Evolutionary conservation across 2,113 vertebrate species (phyloP).

Genomic region (Apeltes quadracus): DNA sequence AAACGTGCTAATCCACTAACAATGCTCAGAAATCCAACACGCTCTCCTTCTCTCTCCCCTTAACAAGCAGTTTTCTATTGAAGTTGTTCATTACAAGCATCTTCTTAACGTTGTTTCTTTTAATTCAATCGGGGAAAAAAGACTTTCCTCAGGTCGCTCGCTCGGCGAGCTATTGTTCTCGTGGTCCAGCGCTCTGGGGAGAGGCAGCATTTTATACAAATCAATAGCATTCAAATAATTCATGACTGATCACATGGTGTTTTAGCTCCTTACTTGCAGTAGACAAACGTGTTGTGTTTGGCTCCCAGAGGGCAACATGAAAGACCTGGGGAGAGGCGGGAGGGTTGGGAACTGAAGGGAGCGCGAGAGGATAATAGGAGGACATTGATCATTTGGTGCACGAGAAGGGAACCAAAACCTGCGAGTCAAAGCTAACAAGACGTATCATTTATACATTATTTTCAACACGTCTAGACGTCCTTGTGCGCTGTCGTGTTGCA

Average conservation of each 20-base stretch:
- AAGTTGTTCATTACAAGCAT: conserved; percentile 46
- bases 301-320: conserved; percentile 75
- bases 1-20: conserved; percentile 74
- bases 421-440: conserved; percentile 63
- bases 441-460: conserved; percentile 73
- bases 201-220: conserved; percentile 79
- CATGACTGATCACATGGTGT: conserved; percentile 82
- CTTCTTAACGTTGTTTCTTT: conserved; percentile 19
- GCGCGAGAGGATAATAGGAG: conserved; percentile 72
- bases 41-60: conserved; percentile 2
- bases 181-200: conserved; percentile 72
- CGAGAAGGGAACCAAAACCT: conserved; percentile 65
- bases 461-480: conserved; percentile 56
- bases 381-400: conserved; percentile 75
- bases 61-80: conserved; percentile 40
- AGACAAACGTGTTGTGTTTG: conserved; percentile 75
- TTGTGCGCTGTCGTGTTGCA: conserved; percentile 51
- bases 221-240: conserved; percentile 82
- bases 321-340: conserved; percentile 63
- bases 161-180: conserved; percentile 62
- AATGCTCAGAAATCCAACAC: conserved; percentile 63
- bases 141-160: conserved; percentile 56
- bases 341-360: conserved; percentile 60
- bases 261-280: conserved; percentile 77
- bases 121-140: conserved; percentile 15